A percentile compares a stretch with the other conserved stretches of the same genome.
Conservation (phyloP, 2,113 vertebrate genomes). For the Bathybates hornii region DNA sequence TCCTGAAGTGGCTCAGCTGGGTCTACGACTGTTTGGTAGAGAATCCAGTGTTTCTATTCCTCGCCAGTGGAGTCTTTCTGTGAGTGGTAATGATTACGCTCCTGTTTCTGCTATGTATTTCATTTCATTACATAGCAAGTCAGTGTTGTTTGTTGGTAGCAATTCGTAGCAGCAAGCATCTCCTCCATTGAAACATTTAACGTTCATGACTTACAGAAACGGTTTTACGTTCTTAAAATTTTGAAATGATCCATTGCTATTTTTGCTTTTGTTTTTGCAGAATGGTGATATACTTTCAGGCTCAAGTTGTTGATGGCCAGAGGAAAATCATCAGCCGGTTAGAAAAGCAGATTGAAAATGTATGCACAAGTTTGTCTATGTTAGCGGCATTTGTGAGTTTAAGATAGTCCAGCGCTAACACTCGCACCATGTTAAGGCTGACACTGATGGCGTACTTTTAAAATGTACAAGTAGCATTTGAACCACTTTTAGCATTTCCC, state of each 20-base stretch:
- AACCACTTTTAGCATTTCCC: not conserved
- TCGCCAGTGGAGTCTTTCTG: conserved; percentile 68
- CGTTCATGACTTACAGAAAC: not conserved
- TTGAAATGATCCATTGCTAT: not conserved
- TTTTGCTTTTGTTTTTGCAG: conserved; percentile 46
- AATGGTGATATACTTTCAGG: conserved; percentile 76
- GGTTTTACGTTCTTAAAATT: rapidly evolving
- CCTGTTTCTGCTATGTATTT: not conserved
- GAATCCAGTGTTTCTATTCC: conserved; percentile 73
- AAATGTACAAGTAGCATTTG: not conserved
- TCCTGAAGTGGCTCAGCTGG: conserved; percentile 71
- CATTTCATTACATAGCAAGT: not conserved
- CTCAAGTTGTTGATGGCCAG: conserved; percentile 80
- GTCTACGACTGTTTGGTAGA: conserved; percentile 71
- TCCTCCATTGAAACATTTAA: not conserved
- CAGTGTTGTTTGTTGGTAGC: not conserved
- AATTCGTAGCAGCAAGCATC: not conserved
- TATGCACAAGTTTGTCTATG: conserved; percentile 36
- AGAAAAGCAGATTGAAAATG: conserved; percentile 79
- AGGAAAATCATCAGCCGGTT: conserved; percentile 71
- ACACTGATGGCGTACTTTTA: not conserved
- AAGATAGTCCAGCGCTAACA: not conserved
- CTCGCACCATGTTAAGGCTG: not conserved
- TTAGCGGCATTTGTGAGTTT: not conserved
- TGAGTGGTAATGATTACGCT: conserved; percentile 57